Evolutionary conservation across 2,113 vertebrate species (phyloP).

Genomic region (Podilymbus podiceps): DNA sequence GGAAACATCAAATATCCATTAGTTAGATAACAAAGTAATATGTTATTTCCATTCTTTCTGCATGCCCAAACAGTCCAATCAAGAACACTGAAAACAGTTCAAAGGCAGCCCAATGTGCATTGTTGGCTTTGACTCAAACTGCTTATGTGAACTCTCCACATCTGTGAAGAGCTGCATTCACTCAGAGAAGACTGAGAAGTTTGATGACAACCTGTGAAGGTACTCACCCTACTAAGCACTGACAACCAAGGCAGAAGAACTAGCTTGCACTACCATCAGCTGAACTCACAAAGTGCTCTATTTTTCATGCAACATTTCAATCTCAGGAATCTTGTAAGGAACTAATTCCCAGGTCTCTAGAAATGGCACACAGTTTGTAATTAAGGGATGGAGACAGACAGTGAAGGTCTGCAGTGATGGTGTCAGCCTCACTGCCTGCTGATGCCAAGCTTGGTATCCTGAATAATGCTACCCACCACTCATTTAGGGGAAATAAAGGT

Average conservation of each 20-base stretch:
- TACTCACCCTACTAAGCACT: background rate
- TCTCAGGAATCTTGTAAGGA: background rate
- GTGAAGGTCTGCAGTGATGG: background rate
- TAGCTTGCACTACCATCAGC: background rate
- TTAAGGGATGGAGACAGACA: background rate
- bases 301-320: background rate
- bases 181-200: background rate
- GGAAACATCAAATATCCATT: constrained; percentile 40
- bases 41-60: background rate
- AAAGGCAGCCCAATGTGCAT: constrained; percentile 6
- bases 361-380: background rate
- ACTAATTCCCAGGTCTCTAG: background rate
- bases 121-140: background rate
- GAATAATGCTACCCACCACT: background rate
- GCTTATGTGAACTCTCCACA: background rate
- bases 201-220: background rate
- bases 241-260: background rate
- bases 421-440: background rate
- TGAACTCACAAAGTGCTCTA: background rate
- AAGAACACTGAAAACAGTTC: background rate
- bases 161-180: background rate
- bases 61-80: constrained; percentile 17
- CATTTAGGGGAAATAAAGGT: background rate
- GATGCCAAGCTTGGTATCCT: background rate
- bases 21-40: background rate